Evolutionary conservation across 1,140 invertebrate genomes (phyloP), one percentile per base, ranked within the genome.

Genomic region (Acromyrmex echinatior): DNA sequence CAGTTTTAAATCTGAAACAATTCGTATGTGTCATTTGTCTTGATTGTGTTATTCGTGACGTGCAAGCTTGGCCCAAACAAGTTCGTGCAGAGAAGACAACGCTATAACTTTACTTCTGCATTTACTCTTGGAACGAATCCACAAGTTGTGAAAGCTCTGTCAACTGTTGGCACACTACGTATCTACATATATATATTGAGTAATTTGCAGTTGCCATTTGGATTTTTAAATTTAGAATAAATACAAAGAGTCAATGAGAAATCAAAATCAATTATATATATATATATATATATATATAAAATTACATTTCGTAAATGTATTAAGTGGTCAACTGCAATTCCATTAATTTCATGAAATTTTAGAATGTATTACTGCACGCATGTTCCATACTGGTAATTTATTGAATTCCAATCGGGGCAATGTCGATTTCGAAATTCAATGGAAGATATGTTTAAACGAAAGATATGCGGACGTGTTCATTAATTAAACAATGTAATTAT

Each of bases 311-410:
- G 14, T 51, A 45, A 53, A 68, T 68, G 28, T 31, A 79, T 70
- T 39, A 58, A 56, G 18, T 25, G n/a, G 12, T 39, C 31, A 68
- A 39, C 4, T 70, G 45, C 31, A 66, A 28, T 78, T 78, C n/a
- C 21, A 49, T 74, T 62, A 84, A 84, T 84, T 84, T 62, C 28
- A 18, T 25, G 9, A 39, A 81, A 63, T 74, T 82, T 74, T 12
- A 16, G 18, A n/a, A 21, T 14, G 9, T 1, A 76, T 49, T 66
- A 49, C 73, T 49, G 39, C 3, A 62, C 10, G 14, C 14, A 21
- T 21, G 45, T 49, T 9, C 12, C 12, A 39, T 39, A 14, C 39
- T 45, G 25, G 21, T 74, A 74, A 84, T 74, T 80, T 68, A 80
- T 39, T 53, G 12, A 66, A 66, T 76, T 73, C 16, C 18, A 35